Conservation (phyloP, 1,140 invertebrate species). For the Phenacoccus solenopsis region DNA sequence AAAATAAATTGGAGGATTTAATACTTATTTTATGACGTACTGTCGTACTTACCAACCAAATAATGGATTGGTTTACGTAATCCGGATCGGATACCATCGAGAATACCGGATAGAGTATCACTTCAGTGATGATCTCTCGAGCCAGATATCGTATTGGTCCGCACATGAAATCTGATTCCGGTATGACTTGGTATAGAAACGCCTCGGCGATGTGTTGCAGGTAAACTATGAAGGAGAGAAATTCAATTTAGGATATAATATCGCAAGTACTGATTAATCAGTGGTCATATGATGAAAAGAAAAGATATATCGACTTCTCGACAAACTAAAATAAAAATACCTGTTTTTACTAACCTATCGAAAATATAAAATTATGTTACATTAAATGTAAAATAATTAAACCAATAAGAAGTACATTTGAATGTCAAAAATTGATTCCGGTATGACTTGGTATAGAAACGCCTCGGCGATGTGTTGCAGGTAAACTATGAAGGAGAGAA, state of each 20-base stretch:
- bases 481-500: constrained; percentile 48
- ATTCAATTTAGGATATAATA: background rate
- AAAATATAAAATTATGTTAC: too few species aligned
- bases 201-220: constrained; percentile 72
- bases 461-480: constrained; percentile 72
- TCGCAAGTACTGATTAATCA: too few species aligned
- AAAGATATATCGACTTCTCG: too few species aligned
- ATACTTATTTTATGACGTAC: too few species aligned
- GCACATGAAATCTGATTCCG: constrained; percentile 75
- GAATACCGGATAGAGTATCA: constrained; percentile 65
- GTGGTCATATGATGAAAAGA: too few species aligned
- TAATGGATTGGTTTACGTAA: constrained; percentile 83
- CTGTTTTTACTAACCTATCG: too few species aligned
- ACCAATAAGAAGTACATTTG: too few species aligned
- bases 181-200: constrained; percentile 68
- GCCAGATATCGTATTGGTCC: constrained; percentile 61
- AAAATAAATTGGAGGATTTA: background rate
- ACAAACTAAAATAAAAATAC: too few species aligned
- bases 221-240: constrained; percentile 48
- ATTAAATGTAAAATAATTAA: too few species aligned
- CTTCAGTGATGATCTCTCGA: constrained; percentile 67
- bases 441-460: constrained; percentile 68
- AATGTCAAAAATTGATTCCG: constrained; percentile 77
- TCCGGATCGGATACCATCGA: constrained; percentile 80
- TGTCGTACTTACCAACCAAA: constrained; percentile 64